Evolutionary conservation across 2,888 invertebrate genomes (phyloP).

Genomic region (Crematogaster levior): DNA sequence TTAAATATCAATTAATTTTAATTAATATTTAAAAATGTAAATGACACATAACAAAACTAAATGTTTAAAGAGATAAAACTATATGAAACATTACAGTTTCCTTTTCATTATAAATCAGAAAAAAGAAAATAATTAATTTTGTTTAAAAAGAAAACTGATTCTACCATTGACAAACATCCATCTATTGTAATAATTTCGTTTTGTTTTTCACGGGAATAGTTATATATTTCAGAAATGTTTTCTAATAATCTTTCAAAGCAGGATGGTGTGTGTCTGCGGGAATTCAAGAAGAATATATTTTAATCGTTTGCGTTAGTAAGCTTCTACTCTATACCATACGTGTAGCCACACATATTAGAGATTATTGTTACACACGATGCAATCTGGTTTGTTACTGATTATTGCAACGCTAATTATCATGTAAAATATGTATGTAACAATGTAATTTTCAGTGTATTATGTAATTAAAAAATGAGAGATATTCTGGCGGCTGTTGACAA

Average conservation of each 20-base stretch:
- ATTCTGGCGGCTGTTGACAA: constrained; percentile 83
- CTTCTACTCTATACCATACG: constrained; percentile 62
- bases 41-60: neutral
- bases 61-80: constrained; percentile 18
- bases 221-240: neutral
- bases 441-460: constrained; percentile 84
- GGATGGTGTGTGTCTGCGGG: neutral
- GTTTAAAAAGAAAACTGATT: neutral
- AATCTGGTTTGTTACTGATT: constrained; percentile 84
- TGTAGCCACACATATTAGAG: constrained; percentile 67
- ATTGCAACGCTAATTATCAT: constrained; percentile 80
- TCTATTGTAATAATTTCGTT: neutral
- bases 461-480: constrained; percentile 80
- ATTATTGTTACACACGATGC: constrained; percentile 81
- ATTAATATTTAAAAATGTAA: constrained; percentile 17
- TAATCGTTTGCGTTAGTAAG: constrained; percentile 66
- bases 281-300: constrained; percentile 63
- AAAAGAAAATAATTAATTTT: neutral
- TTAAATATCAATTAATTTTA: neutral
- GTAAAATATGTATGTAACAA: constrained; percentile 85
- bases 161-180: neutral
- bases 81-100: neutral
- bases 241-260: constrained; percentile 27
- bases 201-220: neutral
- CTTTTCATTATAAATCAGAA: neutral